Percentiles rank a stretch among this genome's conserved stretches.
Conservation (phyloP, 1,140 invertebrate species). For the Idris sp. region DNA sequence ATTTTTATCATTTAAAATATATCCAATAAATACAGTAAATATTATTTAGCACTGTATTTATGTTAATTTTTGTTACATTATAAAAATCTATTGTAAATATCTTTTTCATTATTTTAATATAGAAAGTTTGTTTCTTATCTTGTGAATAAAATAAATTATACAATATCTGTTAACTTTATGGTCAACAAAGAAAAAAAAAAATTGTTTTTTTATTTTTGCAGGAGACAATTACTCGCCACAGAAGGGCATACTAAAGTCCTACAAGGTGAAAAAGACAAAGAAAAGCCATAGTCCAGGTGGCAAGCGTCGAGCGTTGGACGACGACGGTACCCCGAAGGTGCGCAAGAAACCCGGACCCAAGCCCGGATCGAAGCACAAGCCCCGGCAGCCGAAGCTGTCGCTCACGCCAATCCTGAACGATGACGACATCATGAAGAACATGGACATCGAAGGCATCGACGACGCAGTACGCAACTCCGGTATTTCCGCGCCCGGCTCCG, state of each 20-base stretch:
- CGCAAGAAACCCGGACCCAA: conserved; percentile 76
- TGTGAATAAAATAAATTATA: too few species aligned
- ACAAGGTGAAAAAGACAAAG: conserved; percentile 67
- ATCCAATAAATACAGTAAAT: too few species aligned
- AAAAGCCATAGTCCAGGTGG: conserved; percentile 70
- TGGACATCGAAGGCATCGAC: conserved; percentile 68
- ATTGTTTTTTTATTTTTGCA: conserved; percentile 37
- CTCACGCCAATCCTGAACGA: conserved; percentile 65
- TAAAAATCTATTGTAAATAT: too few species aligned
- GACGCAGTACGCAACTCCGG: conserved; percentile 61
- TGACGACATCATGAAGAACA: conserved; percentile 65
- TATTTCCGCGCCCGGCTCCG: conserved; percentile 52
- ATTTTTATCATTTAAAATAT: too few species aligned
- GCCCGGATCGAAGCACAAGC: conserved; percentile 75
- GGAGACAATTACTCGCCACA: conserved; percentile 75
- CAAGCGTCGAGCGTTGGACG: conserved; percentile 67
- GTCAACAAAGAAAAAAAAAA: too few species aligned
- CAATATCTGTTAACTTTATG: too few species aligned
- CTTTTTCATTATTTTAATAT: too few species aligned
- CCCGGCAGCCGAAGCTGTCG: conserved; percentile 61
- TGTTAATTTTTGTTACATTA: too few species aligned
- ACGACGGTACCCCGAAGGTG: conserved; percentile 70
- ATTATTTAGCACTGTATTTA: too few species aligned
- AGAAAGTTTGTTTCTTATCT: too few species aligned
- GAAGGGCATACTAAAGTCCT: conserved; percentile 66